Conservation (phyloP, 2,797 vertebrate genomes). For the Streptopelia turtur region DNA sequence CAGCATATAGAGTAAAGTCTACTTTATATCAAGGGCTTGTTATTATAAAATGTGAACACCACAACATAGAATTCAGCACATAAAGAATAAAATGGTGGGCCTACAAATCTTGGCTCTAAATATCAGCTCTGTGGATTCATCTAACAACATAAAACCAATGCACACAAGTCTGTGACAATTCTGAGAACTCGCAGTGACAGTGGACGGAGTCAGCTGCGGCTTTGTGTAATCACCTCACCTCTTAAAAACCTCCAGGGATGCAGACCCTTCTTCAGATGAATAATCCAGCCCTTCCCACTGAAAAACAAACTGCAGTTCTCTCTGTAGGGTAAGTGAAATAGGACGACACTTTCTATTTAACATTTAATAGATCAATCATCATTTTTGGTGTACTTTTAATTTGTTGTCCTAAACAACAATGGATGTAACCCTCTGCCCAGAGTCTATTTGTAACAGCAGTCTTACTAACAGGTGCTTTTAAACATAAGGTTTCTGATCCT, state of each 20-base stretch:
- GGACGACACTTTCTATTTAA: background rate
- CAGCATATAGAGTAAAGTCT: background rate
- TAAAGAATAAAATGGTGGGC: background rate
- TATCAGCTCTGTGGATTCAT: background rate
- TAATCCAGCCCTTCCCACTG: background rate
- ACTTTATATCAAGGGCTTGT: background rate
- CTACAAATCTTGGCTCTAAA: background rate
- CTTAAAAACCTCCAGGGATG: background rate
- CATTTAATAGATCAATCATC: background rate
- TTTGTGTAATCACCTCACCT: background rate
- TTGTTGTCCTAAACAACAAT: background rate
- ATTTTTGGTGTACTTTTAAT: background rate
- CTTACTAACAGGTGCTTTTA: background rate
- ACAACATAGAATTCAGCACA: background rate
- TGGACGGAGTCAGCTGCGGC: background rate
- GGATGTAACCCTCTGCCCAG: background rate
- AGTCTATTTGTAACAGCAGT: background rate
- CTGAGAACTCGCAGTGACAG: background rate
- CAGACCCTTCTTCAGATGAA: background rate
- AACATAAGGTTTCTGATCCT: background rate
- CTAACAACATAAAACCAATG: background rate
- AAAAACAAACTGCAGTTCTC: background rate
- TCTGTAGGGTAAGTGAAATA: background rate
- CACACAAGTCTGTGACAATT: background rate
- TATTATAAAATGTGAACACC: background rate